Evolutionary conservation across 2,113 vertebrate species (phyloP).

Genomic region (Phalacrocorax brasilianus): DNA sequence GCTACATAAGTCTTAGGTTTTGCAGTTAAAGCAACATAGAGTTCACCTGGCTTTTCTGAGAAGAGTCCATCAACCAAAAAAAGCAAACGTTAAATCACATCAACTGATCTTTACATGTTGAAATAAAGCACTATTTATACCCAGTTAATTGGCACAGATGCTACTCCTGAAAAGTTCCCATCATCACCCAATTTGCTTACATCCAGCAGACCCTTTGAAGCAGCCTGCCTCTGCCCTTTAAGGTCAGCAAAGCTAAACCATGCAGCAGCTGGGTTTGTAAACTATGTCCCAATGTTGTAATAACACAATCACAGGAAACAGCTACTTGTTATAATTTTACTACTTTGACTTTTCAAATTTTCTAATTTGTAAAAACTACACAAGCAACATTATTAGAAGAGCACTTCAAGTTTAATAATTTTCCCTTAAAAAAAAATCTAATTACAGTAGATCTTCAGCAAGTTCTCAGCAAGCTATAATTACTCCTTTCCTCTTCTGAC

Average conservation of each 20-base stretch:
- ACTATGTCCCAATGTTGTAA: neutral
- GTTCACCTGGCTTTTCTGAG: neutral
- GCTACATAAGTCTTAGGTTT: neutral
- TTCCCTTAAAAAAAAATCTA: neutral
- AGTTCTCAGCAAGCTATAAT: neutral
- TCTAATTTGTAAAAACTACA: neutral
- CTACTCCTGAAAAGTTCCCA: neutral
- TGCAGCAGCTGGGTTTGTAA: neutral
- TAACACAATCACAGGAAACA: neutral
- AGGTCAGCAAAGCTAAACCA: neutral
- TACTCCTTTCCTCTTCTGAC: neutral
- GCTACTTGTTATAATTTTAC: neutral
- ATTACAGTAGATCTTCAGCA: neutral
- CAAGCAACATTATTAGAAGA: neutral
- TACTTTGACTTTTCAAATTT: neutral
- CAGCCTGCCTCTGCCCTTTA: neutral
- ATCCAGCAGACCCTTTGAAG: neutral
- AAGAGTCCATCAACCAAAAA: neutral
- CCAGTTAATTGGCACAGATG: neutral
- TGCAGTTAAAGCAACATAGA: neutral
- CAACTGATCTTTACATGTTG: rapidly evolving
- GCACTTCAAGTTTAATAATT: neutral
- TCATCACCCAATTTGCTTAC: neutral
- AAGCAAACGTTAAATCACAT: neutral
- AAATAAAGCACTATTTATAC: neutral